phyloP scores from a whole-genome alignment of 2,113 vertebrate species.

The Melospiza georgiana region DNA sequence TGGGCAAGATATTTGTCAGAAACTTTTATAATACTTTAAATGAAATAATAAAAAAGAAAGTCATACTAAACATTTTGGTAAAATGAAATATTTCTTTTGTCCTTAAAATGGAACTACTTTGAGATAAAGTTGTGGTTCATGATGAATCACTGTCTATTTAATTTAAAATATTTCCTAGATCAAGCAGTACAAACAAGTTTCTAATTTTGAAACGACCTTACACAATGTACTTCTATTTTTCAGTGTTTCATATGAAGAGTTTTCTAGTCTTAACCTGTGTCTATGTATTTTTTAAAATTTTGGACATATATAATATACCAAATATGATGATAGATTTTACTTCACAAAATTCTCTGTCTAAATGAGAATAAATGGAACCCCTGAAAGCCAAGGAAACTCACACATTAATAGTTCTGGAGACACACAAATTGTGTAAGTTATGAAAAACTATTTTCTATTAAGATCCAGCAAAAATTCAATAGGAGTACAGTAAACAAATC shows the following conservation, averaged over 20 bases:
- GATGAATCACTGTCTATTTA: not conserved
- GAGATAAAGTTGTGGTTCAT: not conserved
- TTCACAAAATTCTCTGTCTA: not conserved
- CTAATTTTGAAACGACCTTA: not conserved
- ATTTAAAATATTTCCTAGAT: not conserved
- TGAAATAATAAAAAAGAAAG: not conserved
- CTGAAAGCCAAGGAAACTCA: not conserved
- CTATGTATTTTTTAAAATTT: not conserved
- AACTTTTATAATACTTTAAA: not conserved
- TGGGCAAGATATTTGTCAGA: not conserved
- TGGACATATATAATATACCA: not conserved
- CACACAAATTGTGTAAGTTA: not conserved
- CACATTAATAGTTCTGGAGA: not conserved
- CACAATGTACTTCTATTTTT: not conserved
- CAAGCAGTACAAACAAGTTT: not conserved
- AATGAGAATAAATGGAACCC: not conserved
- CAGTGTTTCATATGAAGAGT: not conserved
- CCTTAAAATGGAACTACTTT: not conserved
- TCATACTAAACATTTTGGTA: not conserved
- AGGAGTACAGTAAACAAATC: not conserved
- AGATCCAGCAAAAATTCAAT: not conserved
- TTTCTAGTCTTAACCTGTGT: not conserved
- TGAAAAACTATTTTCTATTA: not conserved
- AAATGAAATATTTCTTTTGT: not conserved
- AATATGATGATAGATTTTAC: not conserved